Conservation (phyloP, 92 coral and sea anemone genomes). For the Scolanthus callimorphus region DNA sequence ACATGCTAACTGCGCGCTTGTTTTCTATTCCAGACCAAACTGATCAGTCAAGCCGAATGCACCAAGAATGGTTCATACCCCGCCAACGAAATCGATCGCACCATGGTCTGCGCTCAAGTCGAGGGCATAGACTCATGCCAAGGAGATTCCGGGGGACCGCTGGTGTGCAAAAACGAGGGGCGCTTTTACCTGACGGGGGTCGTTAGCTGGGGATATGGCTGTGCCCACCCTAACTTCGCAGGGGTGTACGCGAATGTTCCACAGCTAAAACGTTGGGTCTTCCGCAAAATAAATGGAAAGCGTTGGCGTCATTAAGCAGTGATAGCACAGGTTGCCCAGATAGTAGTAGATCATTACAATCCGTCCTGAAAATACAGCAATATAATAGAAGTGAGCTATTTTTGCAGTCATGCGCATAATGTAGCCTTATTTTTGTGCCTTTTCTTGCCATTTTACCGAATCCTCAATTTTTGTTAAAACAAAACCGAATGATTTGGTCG, state of each 20-base stretch:
- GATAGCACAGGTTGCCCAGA: no score
- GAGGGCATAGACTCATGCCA: constrained; percentile 80
- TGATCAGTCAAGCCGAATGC: constrained; percentile 60
- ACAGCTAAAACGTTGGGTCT: constrained; percentile 65
- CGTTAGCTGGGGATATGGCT: constrained; percentile 91
- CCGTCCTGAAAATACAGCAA: no score
- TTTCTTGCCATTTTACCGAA: no score
- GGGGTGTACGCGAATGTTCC: constrained; percentile 76
- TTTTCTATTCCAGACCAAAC: constrained; percentile 12
- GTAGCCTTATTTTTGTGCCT: no score
- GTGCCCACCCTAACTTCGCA: constrained; percentile 64
- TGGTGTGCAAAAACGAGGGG: constrained; percentile 80
- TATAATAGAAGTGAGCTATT: no score
- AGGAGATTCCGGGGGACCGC: constrained; percentile 89
- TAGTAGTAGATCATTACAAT: no score
- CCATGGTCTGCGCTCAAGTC: constrained; percentile 66
- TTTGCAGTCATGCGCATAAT: no score
- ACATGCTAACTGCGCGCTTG: no score
- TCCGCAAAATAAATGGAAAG: constrained; percentile 6
- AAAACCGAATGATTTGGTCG: no score
- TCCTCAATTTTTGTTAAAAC: no score
- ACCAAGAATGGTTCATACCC: constrained; percentile 74
- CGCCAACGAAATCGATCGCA: constrained; percentile 20
- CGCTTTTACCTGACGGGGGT: constrained; percentile 80
- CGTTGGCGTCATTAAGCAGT: no score